A percentile compares a stretch with the other conserved stretches of the same genome.
Conservation (phyloP, 2,797 vertebrate species). For the Diglossa cyanea region DNA sequence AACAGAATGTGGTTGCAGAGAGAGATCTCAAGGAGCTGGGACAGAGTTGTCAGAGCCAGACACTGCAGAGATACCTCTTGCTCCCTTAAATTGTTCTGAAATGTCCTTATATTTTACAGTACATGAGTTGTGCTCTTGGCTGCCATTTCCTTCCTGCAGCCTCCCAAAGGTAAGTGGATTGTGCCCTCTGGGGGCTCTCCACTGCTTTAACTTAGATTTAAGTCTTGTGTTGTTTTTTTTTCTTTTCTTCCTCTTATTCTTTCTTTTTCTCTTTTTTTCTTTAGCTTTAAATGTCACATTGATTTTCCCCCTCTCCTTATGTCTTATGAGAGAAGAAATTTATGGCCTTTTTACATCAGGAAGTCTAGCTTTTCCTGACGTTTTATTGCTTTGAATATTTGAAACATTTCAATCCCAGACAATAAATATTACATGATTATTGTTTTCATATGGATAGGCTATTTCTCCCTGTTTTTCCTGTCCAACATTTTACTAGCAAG, state of each 20-base stretch:
- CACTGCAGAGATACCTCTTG: neutral
- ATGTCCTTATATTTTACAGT: conserved; percentile 44
- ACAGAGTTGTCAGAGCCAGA: neutral
- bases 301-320: conserved; percentile 8
- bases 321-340: conserved; percentile 72
- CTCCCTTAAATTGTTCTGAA: conserved; percentile 44
- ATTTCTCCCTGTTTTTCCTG: conserved; percentile 70
- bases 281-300: conserved; percentile 66
- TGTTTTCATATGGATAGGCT: conserved; percentile 81
- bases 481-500: conserved; percentile 62
- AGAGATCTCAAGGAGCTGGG: neutral
- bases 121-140: conserved; percentile 27
- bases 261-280: neutral
- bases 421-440: conserved; percentile 84
- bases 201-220: conserved; percentile 51
- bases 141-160: conserved; percentile 49
- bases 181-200: conserved; percentile 72
- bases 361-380: conserved; percentile 79
- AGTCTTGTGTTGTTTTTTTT: neutral
- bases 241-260: neutral
- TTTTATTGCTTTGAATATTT: conserved; percentile 81
- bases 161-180: conserved; percentile 62
- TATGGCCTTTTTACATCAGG: conserved; percentile 78
- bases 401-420: conserved; percentile 81
- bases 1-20: neutral